These are phyloP conservation scores for Perodicticus potto DNA, from an alignment of 2,797 vertebrate species.

Conservation along the genomic window DNA sequence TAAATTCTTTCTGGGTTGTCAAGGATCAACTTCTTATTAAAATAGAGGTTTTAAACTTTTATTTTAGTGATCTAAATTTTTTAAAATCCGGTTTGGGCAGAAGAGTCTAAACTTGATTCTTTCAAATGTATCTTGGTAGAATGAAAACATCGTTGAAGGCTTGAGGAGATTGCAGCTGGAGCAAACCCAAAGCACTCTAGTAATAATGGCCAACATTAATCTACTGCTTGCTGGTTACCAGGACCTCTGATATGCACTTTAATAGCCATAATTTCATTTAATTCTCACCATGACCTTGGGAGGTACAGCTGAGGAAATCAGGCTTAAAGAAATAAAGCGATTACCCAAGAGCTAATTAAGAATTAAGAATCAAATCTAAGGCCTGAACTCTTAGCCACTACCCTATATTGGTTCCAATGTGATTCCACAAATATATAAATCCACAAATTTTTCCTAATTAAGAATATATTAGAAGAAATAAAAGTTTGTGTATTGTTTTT, in stretches of 20 bases:
- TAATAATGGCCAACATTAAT: neutral
- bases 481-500: constrained; percentile 35
- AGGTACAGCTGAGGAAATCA: constrained; percentile 30
- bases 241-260: neutral
- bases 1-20: constrained; percentile 69
- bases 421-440: neutral
- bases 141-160: neutral
- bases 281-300: constrained; percentile 55
- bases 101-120: neutral
- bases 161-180: neutral
- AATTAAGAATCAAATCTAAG: constrained; percentile 49
- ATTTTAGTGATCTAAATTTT: constrained; percentile 33
- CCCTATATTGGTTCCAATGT: neutral
- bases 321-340: constrained; percentile 13
- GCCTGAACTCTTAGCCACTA: neutral
- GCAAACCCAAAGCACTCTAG: neutral
- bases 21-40: constrained; percentile 60
- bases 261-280: constrained; percentile 22
- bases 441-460: constrained; percentile 28
- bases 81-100: neutral
- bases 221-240: neutral
- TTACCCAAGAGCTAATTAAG: constrained; percentile 48
- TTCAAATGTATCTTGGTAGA: constrained; percentile 14
- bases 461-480: constrained; percentile 35
- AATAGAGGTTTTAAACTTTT: constrained; percentile 61